Percentiles rank a stretch among this genome's conserved stretches.
phyloP scores from a whole-genome alignment of 2,888 invertebrate genomes.

The Aleiodes alternator region DNA sequence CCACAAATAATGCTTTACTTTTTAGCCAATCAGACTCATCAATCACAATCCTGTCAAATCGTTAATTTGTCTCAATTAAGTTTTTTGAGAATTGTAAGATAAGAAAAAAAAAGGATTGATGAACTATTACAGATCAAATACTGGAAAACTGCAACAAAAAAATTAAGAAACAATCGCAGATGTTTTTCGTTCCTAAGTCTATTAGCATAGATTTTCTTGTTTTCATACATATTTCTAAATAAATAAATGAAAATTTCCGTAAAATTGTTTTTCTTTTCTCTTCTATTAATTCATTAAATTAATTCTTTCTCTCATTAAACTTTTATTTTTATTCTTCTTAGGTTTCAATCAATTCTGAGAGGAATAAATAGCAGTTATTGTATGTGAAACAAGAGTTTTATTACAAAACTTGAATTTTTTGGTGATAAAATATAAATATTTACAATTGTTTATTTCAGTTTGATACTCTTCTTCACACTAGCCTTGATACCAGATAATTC shows the following conservation, averaged over 20 bases:
- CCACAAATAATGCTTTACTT: conserved; percentile 21
- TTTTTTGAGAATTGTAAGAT: neutral
- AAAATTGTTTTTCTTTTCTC: conserved; percentile 16
- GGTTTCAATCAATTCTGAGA: neutral
- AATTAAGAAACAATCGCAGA: conserved; percentile 5
- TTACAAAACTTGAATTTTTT: neutral
- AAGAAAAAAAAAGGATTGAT: conserved; percentile 5
- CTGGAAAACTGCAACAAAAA: too few species aligned
- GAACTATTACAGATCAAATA: neutral
- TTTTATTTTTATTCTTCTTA: conserved; percentile 2
- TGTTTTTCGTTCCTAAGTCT: conserved; percentile 60
- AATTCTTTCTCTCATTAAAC: neutral
- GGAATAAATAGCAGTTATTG: conserved; percentile 1
- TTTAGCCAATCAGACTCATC: neutral
- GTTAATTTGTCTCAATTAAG: conserved; percentile 8
- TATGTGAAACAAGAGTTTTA: neutral
- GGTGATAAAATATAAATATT: neutral
- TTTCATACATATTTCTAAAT: conserved; percentile 62
- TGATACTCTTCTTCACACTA: conserved; percentile 91
- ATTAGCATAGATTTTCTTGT: conserved; percentile 63
- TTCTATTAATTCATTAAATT: neutral
- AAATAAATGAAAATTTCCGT: conserved; percentile 65
- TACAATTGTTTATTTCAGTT: conserved; percentile 81
- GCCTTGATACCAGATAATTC: conserved; percentile 96
- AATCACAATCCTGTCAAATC: neutral